Conservation (phyloP, 2,113 vertebrate species). For the Gambusia affinis region DNA sequence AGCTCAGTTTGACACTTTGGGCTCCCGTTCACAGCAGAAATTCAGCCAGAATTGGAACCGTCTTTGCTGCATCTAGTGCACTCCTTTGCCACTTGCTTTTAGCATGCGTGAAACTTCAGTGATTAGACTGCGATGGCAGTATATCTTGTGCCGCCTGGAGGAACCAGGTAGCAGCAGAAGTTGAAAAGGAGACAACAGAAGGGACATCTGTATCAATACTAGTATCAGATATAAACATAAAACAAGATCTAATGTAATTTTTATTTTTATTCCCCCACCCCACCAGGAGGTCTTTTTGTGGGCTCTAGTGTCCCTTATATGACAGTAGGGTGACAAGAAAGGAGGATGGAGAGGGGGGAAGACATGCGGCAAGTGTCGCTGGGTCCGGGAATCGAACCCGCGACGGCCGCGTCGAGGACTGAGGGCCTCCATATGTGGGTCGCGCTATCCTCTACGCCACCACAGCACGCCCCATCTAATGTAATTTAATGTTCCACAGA, state of each 20-base stretch:
- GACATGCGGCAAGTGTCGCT: too few species aligned
- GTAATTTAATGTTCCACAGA: not conserved
- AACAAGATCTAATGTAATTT: not conserved
- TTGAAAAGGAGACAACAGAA: not conserved
- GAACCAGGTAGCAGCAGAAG: too few species aligned
- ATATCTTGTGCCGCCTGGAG: not conserved
- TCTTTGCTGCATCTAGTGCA: not conserved
- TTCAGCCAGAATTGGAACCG: not conserved
- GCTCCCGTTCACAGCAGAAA: not conserved
- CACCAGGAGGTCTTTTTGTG: too few species aligned
- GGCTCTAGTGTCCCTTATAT: too few species aligned
- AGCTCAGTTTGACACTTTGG: not conserved
- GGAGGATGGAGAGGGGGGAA: too few species aligned
- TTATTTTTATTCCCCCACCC: too few species aligned
- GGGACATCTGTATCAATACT: not conserved
- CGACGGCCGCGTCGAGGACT: too few species aligned
- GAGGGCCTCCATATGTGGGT: too few species aligned
- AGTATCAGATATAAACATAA: not conserved
- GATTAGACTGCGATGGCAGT: not conserved
- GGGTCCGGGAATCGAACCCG: too few species aligned
- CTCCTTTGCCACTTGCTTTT: too few species aligned
- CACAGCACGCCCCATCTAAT: not conserved
- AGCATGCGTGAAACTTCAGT: not conserved
- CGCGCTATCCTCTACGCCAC: too few species aligned
- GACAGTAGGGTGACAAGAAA: too few species aligned